phyloP scores from a whole-genome alignment of 2,888 invertebrate species.

The Apodemia mormo region DNA sequence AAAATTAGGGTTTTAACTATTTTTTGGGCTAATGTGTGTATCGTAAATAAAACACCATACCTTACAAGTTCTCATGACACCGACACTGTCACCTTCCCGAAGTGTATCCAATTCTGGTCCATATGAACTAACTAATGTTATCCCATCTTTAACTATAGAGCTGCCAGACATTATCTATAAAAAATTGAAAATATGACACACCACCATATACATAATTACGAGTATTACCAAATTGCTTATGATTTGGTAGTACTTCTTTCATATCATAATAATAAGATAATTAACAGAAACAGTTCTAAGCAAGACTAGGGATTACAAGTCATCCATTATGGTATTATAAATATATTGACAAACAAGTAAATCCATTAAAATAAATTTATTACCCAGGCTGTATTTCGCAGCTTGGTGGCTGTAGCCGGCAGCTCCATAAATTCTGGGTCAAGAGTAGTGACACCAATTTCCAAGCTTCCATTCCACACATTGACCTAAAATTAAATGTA shows the following conservation, averaged over 20 bases:
- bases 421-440: constrained; percentile 93
- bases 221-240: too few species aligned
- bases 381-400: constrained; percentile 92
- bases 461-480: constrained; percentile 97
- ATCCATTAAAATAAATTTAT: not conserved
- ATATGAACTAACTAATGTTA: constrained; percentile 90
- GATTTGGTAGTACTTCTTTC: too few species aligned
- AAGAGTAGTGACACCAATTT: constrained; percentile 95
- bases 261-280: too few species aligned
- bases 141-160: constrained; percentile 92
- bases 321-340: too few species aligned
- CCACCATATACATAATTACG: too few species aligned
- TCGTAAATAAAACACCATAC: constrained; percentile 55
- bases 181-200: not conserved
- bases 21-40: too few species aligned
- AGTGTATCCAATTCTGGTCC: constrained; percentile 92
- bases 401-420: constrained; percentile 91
- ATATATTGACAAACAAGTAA: too few species aligned
- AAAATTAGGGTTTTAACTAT: too few species aligned
- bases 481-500: constrained; percentile 81
- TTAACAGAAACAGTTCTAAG: too few species aligned
- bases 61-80: constrained; percentile 90
- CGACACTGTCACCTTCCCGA: constrained; percentile 91
- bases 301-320: too few species aligned
- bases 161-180: constrained; percentile 91